A percentile compares a stretch with the other conserved stretches of the same genome.
phyloP scores from a whole-genome alignment of 2,888 invertebrate species.

The Eupithecia insigniata region DNA sequence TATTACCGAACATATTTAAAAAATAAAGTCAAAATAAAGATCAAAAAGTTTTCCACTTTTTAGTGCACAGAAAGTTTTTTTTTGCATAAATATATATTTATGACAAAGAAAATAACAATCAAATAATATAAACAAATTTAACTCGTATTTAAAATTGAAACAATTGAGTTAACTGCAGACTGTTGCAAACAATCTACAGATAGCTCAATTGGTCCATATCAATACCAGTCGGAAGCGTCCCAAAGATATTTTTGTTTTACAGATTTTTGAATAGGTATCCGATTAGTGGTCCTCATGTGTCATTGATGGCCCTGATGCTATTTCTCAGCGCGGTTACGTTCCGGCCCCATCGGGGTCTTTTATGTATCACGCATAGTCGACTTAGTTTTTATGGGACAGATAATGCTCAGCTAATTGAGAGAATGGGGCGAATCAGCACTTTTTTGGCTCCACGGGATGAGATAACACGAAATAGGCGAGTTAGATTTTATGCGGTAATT shows the following conservation, averaged over 20 bases:
- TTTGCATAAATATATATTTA: too few species aligned
- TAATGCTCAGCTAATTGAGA: conserved; percentile 50
- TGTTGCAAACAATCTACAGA: too few species aligned
- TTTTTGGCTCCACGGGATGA: conserved; percentile 37
- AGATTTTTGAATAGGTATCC: neutral
- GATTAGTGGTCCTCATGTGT: conserved; percentile 4
- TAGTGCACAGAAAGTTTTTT: neutral
- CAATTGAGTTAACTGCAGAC: too few species aligned
- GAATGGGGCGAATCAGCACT: conserved; percentile 44
- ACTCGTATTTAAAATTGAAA: too few species aligned
- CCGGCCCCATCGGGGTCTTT: conserved; percentile 42
- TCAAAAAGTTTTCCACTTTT: too few species aligned
- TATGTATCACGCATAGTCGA: conserved; percentile 48
- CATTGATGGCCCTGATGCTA: conserved; percentile 3
- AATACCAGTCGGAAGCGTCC: too few species aligned
- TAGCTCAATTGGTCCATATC: too few species aligned
- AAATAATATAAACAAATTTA: too few species aligned
- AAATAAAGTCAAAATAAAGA: neutral
- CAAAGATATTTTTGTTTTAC: too few species aligned
- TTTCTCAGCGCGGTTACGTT: conserved; percentile 43
- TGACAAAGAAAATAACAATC: too few species aligned
- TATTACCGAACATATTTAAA: too few species aligned
- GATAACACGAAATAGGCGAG: conserved; percentile 30
- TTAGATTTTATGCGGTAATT: conserved; percentile 31
- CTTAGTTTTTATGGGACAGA: conserved; percentile 52